Evolutionary conservation across 1,140 invertebrate genomes (phyloP).

Genomic region (Uloborus diversus): DNA sequence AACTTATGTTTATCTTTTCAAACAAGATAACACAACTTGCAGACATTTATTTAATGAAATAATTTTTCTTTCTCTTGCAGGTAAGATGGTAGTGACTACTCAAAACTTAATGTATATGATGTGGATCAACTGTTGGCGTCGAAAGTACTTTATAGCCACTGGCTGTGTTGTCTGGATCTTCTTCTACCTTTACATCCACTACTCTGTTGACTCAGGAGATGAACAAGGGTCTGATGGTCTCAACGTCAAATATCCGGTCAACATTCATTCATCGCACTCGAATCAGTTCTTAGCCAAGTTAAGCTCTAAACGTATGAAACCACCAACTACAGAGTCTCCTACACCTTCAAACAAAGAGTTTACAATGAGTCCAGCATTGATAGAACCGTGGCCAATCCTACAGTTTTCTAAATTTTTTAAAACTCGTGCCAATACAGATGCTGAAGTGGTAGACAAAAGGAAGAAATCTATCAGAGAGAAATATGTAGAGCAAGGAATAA

Average conservation of each 20-base stretch:
- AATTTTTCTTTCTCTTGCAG: neutral
- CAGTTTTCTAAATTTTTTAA: too few species aligned
- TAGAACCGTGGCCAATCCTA: too few species aligned
- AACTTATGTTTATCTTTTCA: too few species aligned
- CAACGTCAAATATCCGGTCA: constrained; percentile 25
- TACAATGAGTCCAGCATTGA: too few species aligned
- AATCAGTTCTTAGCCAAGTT: neutral
- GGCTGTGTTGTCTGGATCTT: constrained; percentile 18
- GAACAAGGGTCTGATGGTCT: neutral
- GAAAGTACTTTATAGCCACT: constrained; percentile 21
- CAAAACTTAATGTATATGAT: constrained; percentile 10
- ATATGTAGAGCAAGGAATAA: constrained; percentile 26
- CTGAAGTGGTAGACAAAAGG: constrained; percentile 6
- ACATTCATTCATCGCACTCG: neutral
- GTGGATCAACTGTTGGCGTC: constrained; percentile 37
- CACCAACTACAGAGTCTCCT: neutral
- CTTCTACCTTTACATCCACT: constrained; percentile 42
- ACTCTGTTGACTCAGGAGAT: constrained; percentile 10
- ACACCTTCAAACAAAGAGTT: neutral
- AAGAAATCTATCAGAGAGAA: constrained; percentile 28
- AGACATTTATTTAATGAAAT: too few species aligned
- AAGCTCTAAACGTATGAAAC: neutral
- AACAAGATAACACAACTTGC: too few species aligned
- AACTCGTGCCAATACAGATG: too few species aligned
- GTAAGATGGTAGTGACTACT: constrained; percentile 10